Conservation (phyloP, 2,797 vertebrate genomes). For the Acanthornis magna region DNA sequence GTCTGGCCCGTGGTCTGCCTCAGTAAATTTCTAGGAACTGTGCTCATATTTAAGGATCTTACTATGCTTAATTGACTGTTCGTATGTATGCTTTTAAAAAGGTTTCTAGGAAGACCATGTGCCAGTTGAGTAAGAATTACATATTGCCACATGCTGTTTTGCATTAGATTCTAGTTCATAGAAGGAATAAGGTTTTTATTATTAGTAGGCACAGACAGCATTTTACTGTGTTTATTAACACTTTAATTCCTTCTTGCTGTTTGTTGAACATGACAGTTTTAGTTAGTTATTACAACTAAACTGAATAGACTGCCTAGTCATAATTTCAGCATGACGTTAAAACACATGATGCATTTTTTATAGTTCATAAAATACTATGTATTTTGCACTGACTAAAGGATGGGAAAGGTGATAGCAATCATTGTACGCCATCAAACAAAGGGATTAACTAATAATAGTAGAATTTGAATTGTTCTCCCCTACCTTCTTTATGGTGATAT, state of each 20-base stretch:
- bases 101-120: background rate
- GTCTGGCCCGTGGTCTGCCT: background rate
- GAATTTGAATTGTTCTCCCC: background rate
- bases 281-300: background rate
- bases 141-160: background rate
- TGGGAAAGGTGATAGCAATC: background rate
- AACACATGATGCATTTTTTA: background rate
- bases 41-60: background rate
- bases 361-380: background rate
- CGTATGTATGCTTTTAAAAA: background rate
- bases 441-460: background rate
- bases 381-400: background rate
- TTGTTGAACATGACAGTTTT: background rate
- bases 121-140: background rate
- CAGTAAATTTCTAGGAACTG: background rate
- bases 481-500: background rate
- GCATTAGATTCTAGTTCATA: background rate
- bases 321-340: background rate
- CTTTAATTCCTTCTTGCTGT: background rate
- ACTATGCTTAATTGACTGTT: background rate
- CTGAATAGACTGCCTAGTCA: background rate
- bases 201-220: background rate
- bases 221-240: background rate
- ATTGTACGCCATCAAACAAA: background rate
- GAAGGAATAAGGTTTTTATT: background rate